Percentiles rank a stretch among this genome's conserved stretches.
phyloP scores from a whole-genome alignment of 1,140 invertebrate species.

The Gryllus bimaculatus region DNA sequence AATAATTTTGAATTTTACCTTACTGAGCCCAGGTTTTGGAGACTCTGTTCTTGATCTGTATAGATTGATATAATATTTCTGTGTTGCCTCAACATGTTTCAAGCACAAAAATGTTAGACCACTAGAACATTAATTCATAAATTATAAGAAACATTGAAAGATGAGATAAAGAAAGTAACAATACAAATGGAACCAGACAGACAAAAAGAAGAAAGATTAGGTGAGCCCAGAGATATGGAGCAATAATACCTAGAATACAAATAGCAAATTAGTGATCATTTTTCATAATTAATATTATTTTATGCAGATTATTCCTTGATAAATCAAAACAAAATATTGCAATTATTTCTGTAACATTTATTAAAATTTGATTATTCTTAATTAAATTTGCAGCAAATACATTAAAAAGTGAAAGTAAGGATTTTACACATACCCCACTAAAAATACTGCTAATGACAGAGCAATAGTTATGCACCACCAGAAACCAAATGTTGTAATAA shows the following conservation, averaged over 20 bases:
- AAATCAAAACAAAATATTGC: no score
- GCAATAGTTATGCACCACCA: conserved; percentile 22
- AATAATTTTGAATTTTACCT: conserved; percentile 8
- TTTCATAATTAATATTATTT: no score
- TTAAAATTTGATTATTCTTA: no score
- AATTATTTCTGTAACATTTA: no score
- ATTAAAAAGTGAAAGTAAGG: not conserved
- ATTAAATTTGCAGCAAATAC: not conserved
- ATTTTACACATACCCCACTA: conserved; percentile 17
- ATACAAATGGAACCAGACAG: not conserved
- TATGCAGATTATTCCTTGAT: no score
- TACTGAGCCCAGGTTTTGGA: conserved; percentile 15
- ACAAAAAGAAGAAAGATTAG: no score
- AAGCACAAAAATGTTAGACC: conserved; percentile 18
- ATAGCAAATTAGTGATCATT: no score
- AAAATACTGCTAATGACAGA: conserved; percentile 16
- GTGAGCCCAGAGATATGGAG: no score
- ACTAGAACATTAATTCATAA: conserved; percentile 7
- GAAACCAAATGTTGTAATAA: conserved; percentile 21
- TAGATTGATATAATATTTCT: conserved; percentile 19
- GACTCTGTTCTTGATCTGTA: conserved; percentile 18
- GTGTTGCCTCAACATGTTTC: conserved; percentile 18
- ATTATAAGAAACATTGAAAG: not conserved
- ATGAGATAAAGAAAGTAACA: not conserved
- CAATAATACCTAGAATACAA: no score